Conservation (phyloP, 2,888 invertebrate species). For the Drosophila algonquin region DNA sequence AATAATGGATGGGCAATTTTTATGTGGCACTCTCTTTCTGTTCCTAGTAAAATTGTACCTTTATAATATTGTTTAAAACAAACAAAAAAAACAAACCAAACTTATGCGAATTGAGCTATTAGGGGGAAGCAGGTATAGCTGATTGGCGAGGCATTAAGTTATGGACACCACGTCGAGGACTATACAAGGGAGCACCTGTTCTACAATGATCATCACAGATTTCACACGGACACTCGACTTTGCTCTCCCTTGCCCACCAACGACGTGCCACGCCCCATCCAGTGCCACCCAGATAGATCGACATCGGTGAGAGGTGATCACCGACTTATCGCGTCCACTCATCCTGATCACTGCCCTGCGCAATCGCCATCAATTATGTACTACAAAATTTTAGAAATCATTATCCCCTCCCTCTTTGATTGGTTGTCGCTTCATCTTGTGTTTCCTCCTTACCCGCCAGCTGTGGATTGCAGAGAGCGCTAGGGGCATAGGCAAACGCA, state of each 20-base stretch:
- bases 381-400: conserved; percentile 61
- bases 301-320: background rate
- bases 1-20: conserved; percentile 18
- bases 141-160: background rate
- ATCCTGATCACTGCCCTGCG: conserved; percentile 16
- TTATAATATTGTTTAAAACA: conserved; percentile 28
- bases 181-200: conserved; percentile 17
- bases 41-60: conserved; percentile 31
- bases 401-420: conserved; percentile 26
- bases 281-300: background rate
- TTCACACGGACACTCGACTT: conserved; percentile 26
- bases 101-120: conserved; percentile 69
- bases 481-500: background rate
- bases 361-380: conserved; percentile 67
- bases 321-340: conserved; percentile 39
- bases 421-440: background rate
- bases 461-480: conserved; percentile 11
- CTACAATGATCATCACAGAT: conserved; percentile 3
- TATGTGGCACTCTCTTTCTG: conserved; percentile 15
- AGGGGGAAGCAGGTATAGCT: conserved; percentile 34
- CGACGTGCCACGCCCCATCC: background rate
- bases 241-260: background rate
- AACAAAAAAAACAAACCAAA: background rate
- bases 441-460: conserved; percentile 16
- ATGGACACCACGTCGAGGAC: background rate